phyloP scores from a whole-genome alignment of 2,888 invertebrate species.

The Oscheius sp. region DNA sequence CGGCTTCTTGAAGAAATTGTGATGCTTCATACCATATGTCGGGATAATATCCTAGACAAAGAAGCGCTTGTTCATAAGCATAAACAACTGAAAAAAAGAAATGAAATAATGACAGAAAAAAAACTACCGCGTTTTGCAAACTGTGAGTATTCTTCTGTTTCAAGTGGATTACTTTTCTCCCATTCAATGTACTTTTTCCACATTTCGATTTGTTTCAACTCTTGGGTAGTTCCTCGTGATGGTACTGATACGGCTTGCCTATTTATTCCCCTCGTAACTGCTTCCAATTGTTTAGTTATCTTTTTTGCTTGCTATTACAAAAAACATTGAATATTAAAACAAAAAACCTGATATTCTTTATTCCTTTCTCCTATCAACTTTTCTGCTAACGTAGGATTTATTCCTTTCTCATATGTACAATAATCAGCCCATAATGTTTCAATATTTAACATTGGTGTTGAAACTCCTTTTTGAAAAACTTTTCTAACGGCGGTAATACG shows the following conservation, averaged over 20 bases:
- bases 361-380: slow-evolving; percentile 96
- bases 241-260: slow-evolving; percentile 94
- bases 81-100: slow-evolving; percentile 99
- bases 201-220: slow-evolving; percentile 80
- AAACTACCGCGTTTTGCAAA: slow-evolving; percentile 77
- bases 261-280: slow-evolving; percentile 91
- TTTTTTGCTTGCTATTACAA: slow-evolving; percentile 75
- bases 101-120: slow-evolving; percentile 75
- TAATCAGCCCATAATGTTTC: slow-evolving; percentile 94
- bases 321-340: neutral
- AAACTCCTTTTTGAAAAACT: slow-evolving; percentile 92
- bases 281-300: slow-evolving; percentile 94
- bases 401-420: slow-evolving; percentile 88
- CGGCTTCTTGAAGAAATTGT: slow-evolving; percentile 92
- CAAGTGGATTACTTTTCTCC: slow-evolving; percentile 94
- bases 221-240: slow-evolving; percentile 77
- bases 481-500: slow-evolving; percentile 97
- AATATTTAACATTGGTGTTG: slow-evolving; percentile 95
- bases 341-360: slow-evolving; percentile 80
- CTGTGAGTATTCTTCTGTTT: slow-evolving; percentile 86
- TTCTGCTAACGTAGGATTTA: slow-evolving; percentile 89
- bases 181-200: slow-evolving; percentile 99
- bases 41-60: slow-evolving; percentile 76
- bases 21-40: slow-evolving; percentile 95
- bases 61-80: slow-evolving; percentile 94